Conservation (phyloP, 2,797 vertebrate species). For the Anisognathus igniventris region DNA sequence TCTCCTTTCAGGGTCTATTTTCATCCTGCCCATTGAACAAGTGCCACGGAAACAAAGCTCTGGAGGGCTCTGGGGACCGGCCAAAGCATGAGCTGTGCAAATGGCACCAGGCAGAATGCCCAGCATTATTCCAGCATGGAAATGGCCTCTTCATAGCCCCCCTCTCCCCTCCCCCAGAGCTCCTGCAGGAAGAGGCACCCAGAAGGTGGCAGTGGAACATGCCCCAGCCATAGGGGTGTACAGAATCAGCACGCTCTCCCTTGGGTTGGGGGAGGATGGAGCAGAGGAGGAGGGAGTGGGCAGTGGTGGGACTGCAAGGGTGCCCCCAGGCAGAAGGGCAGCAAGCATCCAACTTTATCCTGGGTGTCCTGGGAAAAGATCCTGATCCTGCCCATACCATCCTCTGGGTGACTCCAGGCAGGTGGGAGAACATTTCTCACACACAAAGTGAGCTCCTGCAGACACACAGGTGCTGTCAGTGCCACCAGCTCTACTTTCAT, state of each 20-base stretch:
- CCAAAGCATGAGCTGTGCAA: not conserved
- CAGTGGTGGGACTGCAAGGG: not conserved
- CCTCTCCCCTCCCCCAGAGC: not conserved
- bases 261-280: not conserved
- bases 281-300: not conserved
- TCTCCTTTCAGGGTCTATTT: not conserved
- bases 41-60: not conserved
- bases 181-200: not conserved
- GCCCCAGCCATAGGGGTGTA: fast-evolving
- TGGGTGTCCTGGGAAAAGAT: not conserved
- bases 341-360: not conserved
- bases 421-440: not conserved
- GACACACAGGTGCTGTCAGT: not conserved
- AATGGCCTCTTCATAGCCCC: not conserved
- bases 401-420: fast-evolving
- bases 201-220: not conserved
- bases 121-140: not conserved
- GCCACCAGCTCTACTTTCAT: not conserved
- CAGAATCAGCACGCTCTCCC: not conserved
- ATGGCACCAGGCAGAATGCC: not conserved
- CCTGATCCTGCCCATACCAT: not conserved
- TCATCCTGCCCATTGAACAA: fast-evolving
- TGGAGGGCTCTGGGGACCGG: not conserved
- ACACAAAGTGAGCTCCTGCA: not conserved
- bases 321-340: not conserved